Base-by-base conservation (phyloP, 2,888 invertebrate genomes). In the Chouioia cunea region DNA sequence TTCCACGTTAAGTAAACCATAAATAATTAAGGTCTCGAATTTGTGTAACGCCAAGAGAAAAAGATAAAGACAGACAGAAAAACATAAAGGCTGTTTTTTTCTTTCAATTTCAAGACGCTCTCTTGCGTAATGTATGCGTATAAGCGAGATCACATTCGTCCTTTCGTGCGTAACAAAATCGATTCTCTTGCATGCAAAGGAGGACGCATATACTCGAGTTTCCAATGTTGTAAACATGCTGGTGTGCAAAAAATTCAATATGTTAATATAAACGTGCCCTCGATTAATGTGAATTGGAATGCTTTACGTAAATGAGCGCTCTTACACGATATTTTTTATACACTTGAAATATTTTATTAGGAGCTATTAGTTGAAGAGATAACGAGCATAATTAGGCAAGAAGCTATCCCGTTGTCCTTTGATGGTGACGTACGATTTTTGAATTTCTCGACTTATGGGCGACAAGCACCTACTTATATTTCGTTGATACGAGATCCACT, bases 401-500 rank as follows among this genome's bases (percentile, higher is more conserved):
- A 88, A 77, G 89, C 89, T n/a, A 85, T 89, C 43, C 90, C 90
- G 20, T 80, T 90, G 73, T 89, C 88, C 77, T 90, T 91, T 78
- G 90, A 91, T 78, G 86, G 88, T 20, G 88, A 89, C 77, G 85
- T 90, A 0, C 88, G 88, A 78, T 91, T 90, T 79, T 82, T 90
- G 16, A 90, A 91, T 82, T 91, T 91, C 80, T 88, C 89, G 2
- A 79, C 85, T 50, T 89, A 87, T 76, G 89, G 87, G 46, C 86
- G 86, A 66, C 89, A 89, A 77, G 88, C 89, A 16, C 90, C 90
- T 2, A 88, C 88, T 16, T 90, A 88, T 80, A 86, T 91, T 71
- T 90, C 89, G 77, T 77, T 91, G 54, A 87, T 91, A 50, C 85
- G 91, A 75, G 88, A 91, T 78, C 91, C 91, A 0, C 82, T 89